Conservation (phyloP, 2,113 vertebrate genomes). For the Lanius collurio region DNA sequence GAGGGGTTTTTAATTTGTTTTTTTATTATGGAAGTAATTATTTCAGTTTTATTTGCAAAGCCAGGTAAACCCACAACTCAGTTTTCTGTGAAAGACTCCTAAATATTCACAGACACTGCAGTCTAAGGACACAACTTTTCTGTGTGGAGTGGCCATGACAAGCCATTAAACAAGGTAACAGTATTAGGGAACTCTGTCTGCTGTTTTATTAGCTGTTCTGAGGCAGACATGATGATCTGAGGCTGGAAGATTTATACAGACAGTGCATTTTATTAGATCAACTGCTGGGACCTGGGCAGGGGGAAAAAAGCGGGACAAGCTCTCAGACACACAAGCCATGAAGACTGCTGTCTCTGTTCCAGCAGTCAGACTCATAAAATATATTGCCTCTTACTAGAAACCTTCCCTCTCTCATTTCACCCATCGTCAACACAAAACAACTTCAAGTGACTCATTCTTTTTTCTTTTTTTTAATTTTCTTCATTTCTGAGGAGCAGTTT, state of each 20-base stretch:
- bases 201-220: not conserved
- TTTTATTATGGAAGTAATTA: not conserved
- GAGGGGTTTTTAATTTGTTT: not conserved
- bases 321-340: not conserved
- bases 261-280: conserved; percentile 3
- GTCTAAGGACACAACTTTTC: rapidly evolving
- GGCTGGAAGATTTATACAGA: not conserved
- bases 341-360: not conserved
- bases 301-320: not conserved
- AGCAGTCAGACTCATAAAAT: not conserved
- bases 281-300: not conserved
- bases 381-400: not conserved
- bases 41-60: not conserved
- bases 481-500: not conserved
- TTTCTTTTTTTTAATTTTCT: not conserved
- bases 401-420: not conserved
- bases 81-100: not conserved
- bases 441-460: not conserved
- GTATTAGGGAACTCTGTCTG: not conserved
- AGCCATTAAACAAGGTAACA: not conserved
- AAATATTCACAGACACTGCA: rapidly evolving
- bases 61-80: not conserved
- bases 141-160: not conserved
- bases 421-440: not conserved
- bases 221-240: not conserved